Evolutionary conservation across 2,113 vertebrate genomes (phyloP).

Genomic region (Nipponia nippon): DNA sequence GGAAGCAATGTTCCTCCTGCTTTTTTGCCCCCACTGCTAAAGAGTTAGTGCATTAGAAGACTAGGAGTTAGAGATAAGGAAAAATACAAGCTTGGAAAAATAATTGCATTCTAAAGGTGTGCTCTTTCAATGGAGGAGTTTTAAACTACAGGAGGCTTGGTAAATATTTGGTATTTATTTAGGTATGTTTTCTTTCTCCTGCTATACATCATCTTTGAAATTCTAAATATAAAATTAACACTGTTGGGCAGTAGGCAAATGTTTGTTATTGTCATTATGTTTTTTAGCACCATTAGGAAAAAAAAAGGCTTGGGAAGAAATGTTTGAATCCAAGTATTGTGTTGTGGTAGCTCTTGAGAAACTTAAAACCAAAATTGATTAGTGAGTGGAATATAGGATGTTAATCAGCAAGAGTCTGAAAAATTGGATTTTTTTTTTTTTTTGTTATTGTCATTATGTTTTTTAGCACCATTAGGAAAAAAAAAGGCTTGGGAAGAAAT

Average conservation of each 20-base stretch:
- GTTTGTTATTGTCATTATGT: not conserved
- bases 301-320: not conserved
- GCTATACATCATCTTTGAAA: not conserved
- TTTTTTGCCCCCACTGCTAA: not conserved
- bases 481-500: not conserved
- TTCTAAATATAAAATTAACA: not conserved
- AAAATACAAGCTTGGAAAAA: not conserved
- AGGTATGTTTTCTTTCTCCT: not conserved
- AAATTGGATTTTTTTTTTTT: fast-evolving
- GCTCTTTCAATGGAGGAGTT: not conserved
- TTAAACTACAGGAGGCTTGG: not conserved
- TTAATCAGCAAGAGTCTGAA: not conserved
- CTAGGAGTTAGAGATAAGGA: not conserved
- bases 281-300: not conserved
- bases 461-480: not conserved
- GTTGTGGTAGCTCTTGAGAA: not conserved
- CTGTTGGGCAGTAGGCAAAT: not conserved
- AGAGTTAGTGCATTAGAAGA: not conserved
- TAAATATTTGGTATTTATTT: not conserved
- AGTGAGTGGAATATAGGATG: not conserved
- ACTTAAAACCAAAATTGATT: not conserved
- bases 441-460: not conserved
- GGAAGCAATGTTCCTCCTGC: not conserved
- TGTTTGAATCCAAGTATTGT: not conserved
- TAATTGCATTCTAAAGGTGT: not conserved